phyloP scores from a whole-genome alignment of 2,888 invertebrate genomes.

The Microplitis deprimator region DNA sequence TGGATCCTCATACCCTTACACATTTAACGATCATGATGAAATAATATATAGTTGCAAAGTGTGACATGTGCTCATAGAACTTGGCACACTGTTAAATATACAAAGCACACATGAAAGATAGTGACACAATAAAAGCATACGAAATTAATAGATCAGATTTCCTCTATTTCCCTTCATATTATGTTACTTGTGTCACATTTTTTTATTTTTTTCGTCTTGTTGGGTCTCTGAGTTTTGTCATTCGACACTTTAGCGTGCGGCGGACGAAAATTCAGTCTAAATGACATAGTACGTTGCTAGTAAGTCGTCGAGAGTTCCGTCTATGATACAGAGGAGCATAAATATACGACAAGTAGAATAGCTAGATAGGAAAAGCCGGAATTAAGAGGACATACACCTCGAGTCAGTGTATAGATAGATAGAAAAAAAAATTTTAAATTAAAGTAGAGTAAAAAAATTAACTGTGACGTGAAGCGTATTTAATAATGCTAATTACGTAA shows the following conservation, averaged over 20 bases:
- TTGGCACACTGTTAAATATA: slow-evolving; percentile 4
- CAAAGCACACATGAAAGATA: slow-evolving; percentile 4
- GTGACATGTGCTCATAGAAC: not conserved
- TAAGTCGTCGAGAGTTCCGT: not conserved
- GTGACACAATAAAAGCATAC: not conserved
- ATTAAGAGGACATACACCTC: not conserved
- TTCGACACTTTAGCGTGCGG: not conserved
- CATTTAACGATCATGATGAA: slow-evolving; percentile 2
- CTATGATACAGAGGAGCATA: not conserved
- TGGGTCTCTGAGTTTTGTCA: not conserved
- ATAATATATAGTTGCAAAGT: slow-evolving; percentile 9
- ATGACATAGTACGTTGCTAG: not conserved
- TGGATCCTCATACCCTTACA: slow-evolving; percentile 25
- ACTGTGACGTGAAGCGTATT: slow-evolving; percentile 48
- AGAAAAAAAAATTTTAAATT: not conserved
- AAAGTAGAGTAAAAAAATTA: slow-evolving; percentile 32
- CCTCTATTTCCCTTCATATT: slow-evolving; percentile 6
- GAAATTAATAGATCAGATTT: slow-evolving; percentile 22
- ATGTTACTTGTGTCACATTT: not conserved
- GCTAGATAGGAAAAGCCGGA: slow-evolving; percentile 14
- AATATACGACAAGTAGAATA: not conserved
- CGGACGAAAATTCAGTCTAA: slow-evolving; percentile 4
- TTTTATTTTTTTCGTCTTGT: slow-evolving; percentile 4
- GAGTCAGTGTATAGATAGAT: not conserved
- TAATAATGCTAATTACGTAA: slow-evolving; percentile 55